Percentiles rank a stretch among this genome's conserved stretches.
phyloP scores from a whole-genome alignment of 1,140 invertebrate genomes.

The Gryllus bimaculatus region DNA sequence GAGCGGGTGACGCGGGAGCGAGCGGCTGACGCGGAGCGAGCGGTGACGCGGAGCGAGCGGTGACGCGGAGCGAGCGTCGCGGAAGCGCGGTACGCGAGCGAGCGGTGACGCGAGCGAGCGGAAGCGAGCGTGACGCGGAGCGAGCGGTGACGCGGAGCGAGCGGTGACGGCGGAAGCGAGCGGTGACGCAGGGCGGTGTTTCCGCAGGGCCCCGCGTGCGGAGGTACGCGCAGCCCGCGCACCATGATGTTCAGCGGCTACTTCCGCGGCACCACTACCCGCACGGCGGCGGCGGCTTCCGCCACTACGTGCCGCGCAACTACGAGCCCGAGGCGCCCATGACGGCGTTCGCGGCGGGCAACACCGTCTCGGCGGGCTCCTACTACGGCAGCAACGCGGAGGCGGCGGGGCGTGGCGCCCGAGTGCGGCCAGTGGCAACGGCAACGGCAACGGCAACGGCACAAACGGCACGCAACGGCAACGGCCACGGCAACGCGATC shows the following conservation, averaged over 20 bases:
- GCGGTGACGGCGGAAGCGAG: no score
- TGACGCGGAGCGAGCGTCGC: no score
- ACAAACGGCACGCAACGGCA: not conserved
- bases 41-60: no score
- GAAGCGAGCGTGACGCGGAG: no score
- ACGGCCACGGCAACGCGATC: not conserved
- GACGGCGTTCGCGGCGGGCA: conserved; percentile 8
- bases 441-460: not conserved
- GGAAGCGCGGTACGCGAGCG: no score
- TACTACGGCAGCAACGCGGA: not conserved
- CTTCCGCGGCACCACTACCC: not conserved
- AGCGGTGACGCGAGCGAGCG: no score
- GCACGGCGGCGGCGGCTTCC: not conserved
- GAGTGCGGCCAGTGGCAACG: conserved; percentile 6
- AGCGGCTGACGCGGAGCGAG: no score
- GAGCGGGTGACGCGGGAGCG: no score
- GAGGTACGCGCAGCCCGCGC: not conserved
- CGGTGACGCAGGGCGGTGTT: not conserved
- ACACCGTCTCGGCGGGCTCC: not conserved
- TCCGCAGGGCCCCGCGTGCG: not conserved
- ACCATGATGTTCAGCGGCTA: conserved; percentile 12
- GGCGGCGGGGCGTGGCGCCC: not conserved
- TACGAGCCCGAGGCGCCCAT: conserved; percentile 7
- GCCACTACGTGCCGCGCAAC: not conserved
- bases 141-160: no score